Conservation (phyloP, 2,797 vertebrate species). For the Selene dorsalis region DNA sequence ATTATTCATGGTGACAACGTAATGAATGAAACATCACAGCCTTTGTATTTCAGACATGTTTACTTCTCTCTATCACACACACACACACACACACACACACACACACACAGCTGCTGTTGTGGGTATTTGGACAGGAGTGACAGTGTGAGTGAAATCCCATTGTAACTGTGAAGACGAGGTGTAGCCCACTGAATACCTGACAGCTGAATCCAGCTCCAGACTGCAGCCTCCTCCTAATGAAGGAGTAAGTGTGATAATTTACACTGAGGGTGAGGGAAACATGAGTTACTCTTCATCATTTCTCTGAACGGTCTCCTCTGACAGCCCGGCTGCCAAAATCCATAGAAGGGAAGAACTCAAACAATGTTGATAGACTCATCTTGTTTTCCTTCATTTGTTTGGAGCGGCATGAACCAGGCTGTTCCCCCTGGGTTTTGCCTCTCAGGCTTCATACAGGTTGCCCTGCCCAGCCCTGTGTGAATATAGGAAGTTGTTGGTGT, state of each 20-base stretch:
- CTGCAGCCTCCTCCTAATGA: conserved; percentile 36
- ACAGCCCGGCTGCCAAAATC: conserved; percentile 21
- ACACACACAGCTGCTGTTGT: conserved; percentile 40
- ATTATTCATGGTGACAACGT: conserved; percentile 79
- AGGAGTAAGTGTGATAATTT: conserved; percentile 11
- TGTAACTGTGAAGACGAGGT: conserved; percentile 60
- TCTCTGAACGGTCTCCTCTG: conserved; percentile 20
- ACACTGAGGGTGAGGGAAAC: conserved; percentile 1
- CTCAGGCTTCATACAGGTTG: conserved; percentile 5
- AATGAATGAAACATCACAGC: conserved; percentile 80
- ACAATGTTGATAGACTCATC: neutral
- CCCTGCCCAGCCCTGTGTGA: neutral
- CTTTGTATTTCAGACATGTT: conserved; percentile 80
- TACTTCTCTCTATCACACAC: conserved; percentile 44
- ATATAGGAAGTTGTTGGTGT: neutral
- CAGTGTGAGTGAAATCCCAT: conserved; percentile 61
- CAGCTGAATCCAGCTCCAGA: conserved; percentile 56
- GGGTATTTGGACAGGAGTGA: conserved; percentile 57
- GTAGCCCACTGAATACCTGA: conserved; percentile 62
- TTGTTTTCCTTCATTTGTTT: conserved; percentile 23
- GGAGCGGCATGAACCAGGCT: too few species aligned
- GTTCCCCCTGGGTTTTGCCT: conserved; percentile 22
- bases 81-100: conserved; percentile 23
- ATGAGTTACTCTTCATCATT: conserved; percentile 26
- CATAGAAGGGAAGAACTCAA: conserved; percentile 20